phyloP scores from a whole-genome alignment of 2,888 invertebrate genomes.

The Latheticus oryzae region DNA sequence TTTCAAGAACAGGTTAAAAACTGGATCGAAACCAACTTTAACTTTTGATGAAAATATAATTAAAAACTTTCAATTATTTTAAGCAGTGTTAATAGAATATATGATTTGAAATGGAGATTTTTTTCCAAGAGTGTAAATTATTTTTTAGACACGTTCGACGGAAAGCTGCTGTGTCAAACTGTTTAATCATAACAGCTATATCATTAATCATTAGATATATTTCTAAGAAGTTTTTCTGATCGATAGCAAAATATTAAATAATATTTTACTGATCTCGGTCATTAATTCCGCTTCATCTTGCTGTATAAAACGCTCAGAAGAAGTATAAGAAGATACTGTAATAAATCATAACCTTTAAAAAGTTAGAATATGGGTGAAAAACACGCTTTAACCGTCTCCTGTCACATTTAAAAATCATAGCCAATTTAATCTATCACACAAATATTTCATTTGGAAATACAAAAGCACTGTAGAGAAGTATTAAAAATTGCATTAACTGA shows the following conservation, averaged over 20 bases:
- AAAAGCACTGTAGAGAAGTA: too few relatives aligned
- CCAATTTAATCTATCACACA: too few relatives aligned
- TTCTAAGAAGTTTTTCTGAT: conserved; percentile 29
- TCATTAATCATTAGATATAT: conserved; percentile 40
- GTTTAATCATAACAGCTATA: conserved; percentile 35
- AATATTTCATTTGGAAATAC: too few relatives aligned
- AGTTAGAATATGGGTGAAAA: neutral
- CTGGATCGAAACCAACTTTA: conserved; percentile 42
- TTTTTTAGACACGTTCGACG: too few relatives aligned
- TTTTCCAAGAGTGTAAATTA: too few relatives aligned
- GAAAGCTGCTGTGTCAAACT: conserved; percentile 36
- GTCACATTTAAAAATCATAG: too few relatives aligned
- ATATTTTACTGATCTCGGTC: conserved; percentile 36
- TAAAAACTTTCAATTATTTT: conserved; percentile 47
- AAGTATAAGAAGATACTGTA: conserved; percentile 24
- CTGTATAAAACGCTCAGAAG: conserved; percentile 12
- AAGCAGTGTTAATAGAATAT: conserved; percentile 44
- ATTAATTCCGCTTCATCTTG: conserved; percentile 30
- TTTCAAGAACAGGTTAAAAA: conserved; percentile 45
- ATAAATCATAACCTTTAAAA: conserved; percentile 7
- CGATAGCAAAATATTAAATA: conserved; percentile 40
- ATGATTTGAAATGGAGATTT: too few relatives aligned
- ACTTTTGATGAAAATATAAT: conserved; percentile 46
- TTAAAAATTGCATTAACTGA: too few relatives aligned
- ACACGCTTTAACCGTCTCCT: too few relatives aligned